These are phyloP conservation scores for Drosophila neonasuta DNA, from an alignment of 2,888 invertebrate species.

Conservation along the genomic window DNA sequence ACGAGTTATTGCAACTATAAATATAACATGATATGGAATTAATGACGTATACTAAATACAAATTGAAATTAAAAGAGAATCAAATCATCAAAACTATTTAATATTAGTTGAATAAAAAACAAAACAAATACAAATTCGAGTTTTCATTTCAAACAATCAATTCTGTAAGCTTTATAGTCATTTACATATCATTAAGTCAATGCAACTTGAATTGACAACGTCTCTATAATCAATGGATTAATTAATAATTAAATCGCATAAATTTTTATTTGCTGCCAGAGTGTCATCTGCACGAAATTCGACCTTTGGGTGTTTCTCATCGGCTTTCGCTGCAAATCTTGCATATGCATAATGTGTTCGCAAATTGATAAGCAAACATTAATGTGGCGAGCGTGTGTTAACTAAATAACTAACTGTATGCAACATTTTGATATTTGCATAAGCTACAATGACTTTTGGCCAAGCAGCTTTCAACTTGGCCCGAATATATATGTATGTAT, in stretches of 20 bases:
- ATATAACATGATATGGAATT: conserved; percentile 29
- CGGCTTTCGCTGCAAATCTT: conserved; percentile 8
- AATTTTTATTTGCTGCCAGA: neutral
- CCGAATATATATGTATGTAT: conserved; percentile 15
- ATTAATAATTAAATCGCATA: neutral
- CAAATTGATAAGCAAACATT: conserved; percentile 9
- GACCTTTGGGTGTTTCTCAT: neutral
- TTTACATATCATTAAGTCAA: neutral
- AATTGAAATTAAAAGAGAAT: conserved; percentile 56
- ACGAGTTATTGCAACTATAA: conserved; percentile 36
- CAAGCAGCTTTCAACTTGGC: conserved; percentile 21
- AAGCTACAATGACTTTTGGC: conserved; percentile 15
- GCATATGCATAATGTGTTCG: conserved; percentile 16
- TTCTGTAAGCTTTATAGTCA: neutral
- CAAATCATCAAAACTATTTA: conserved; percentile 65
- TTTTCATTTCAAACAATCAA: neutral
- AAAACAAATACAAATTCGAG: neutral
- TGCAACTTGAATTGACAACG: conserved; percentile 1
- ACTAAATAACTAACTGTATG: conserved; percentile 5
- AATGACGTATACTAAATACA: conserved; percentile 60
- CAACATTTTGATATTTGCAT: conserved; percentile 26
- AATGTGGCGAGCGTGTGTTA: conserved; percentile 5
- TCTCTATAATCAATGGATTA: neutral
- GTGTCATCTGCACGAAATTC: neutral
- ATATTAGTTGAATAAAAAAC: conserved; percentile 62